Base-by-base conservation (phyloP, 30 jellyfish, hydroid and myxozoan species). In the Chrysaora quinquecirrha region DNA sequence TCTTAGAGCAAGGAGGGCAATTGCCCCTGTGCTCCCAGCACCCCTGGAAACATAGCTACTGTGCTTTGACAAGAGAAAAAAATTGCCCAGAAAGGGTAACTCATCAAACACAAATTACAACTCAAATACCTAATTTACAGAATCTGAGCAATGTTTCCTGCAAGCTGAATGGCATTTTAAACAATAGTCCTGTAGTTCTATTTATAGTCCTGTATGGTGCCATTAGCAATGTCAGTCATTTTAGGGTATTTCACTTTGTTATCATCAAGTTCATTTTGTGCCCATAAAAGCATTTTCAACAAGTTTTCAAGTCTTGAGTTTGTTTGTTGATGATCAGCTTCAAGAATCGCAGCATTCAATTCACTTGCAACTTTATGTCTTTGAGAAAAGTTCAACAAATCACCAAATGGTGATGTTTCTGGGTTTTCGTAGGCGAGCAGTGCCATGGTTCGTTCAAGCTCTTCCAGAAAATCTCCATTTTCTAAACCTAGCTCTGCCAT, bases 311-410 rank as follows among this genome's bases (percentile, higher is more conserved):
- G 83, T 61, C 87, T 83, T 58, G 99, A 93, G 30, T 77, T 66
- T 24, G 97, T 94, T 48, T 87, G 96, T 54, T 87, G 99, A 61
- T 94, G 99, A 64, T 94, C 94, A 1, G 90, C 87, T 49, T 94
- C 99, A 25, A 94, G 86, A 24, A 94, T 87, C 30, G 97, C 96
- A 14, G 99, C 96, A 94, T 94, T 94, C 62, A 94, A 71, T 68
- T 94, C 99, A 52, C 99, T 88, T 1, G 99, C 97, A 6, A 94
- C 97, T 69, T 76, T 88, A 34, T 87, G 96, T 3, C 99, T 83
- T 29, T 94, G 99, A 20, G 95, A 66, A 63, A 79, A 76, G 54
- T 83, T 81, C 87, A 94, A 50, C 54, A 94, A 73, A 43, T 94
- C 97, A 11, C 97, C 90, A 83, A 87, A 94, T 30, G 99, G 99